Evolutionary conservation across 2,888 invertebrate genomes (phyloP), one percentile per base, ranked within the genome.

Genomic region (Trilocha varians): DNA sequence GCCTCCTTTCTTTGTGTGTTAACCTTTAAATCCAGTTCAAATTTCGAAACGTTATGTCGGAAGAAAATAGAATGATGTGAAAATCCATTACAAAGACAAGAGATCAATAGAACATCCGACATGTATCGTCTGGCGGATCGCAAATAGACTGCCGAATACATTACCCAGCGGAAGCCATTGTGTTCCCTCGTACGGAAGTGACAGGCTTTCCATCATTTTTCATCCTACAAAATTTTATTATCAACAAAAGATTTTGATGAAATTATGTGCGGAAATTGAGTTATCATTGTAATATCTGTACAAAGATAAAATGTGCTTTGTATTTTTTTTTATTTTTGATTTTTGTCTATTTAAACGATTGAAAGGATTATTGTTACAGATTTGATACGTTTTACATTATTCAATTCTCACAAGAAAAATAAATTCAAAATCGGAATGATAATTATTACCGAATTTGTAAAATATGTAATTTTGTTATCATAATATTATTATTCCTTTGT

Each of bases 171-270:
- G 5, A 25, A 3, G 5, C 25, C 4, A 3, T 3, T 25, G 2
- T 25, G 25, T 1, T 6, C 25, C 8, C 25, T 9, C 5, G 25
- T 25, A 25, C 25, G 25, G 25, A 25, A 25, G 5, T 25, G 25
- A 25, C 11, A 11, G n/a, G n/a, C n/a, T 25, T 25, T 25, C 11
- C 11, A 25, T 25, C 25, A n/a, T n/a, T n/a, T n/a, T n/a, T n/a
- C n/a, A n/a, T n/a, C n/a, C n/a, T n/a, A 37, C 33, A 37, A 37
- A 37, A 25, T 37, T 37, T 32, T 38, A 38, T 34, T 13, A 2
- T 9, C 34, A 38, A 25, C 25, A 9, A 25, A 25, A 25, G 4
- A 11, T 4, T 25, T 11, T 25, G 11, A 25, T 25, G 3, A 25
- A 3, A 9, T 25, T 25, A 4, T 25, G 2, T n/a, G n/a, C n/a